Evolutionary conservation across 2,888 invertebrate genomes (phyloP).

Genomic region (Strigamia transsilvanica): DNA sequence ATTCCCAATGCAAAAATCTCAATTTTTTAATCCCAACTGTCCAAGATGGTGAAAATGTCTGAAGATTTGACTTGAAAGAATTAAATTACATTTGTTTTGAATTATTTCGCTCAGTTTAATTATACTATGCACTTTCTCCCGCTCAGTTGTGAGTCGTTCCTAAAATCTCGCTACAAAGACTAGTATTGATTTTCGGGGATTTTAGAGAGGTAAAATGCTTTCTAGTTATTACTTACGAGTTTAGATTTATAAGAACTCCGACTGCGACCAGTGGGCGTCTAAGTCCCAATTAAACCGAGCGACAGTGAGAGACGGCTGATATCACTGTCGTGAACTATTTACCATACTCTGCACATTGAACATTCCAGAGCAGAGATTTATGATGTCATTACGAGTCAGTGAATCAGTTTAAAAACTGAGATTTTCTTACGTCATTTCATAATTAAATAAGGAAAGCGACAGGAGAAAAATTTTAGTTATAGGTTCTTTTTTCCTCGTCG

Average conservation of each 20-base stretch:
- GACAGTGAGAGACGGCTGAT: slow-evolving; percentile 25
- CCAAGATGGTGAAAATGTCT: too few relatives aligned
- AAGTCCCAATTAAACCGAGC: slow-evolving; percentile 7
- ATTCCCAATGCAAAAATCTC: too few relatives aligned
- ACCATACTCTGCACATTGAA: slow-evolving; percentile 26
- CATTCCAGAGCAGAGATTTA: slow-evolving; percentile 1
- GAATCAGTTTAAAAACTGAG: not conserved
- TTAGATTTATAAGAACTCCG: slow-evolving; percentile 5
- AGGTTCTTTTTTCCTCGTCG: not conserved
- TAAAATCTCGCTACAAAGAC: slow-evolving; percentile 20
- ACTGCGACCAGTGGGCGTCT: not conserved
- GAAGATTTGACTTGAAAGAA: too few relatives aligned
- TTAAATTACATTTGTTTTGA: not conserved
- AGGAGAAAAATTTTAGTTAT: not conserved
- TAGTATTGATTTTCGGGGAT: not conserved
- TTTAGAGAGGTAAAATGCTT: not conserved
- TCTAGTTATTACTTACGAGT: not conserved
- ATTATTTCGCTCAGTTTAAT: not conserved
- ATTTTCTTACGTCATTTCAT: slow-evolving; percentile 1
- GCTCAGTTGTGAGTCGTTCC: slow-evolving; percentile 7
- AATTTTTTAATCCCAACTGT: too few relatives aligned
- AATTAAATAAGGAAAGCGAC: not conserved
- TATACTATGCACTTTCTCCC: slow-evolving; percentile 4
- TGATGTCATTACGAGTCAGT: not conserved
- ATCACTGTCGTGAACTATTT: slow-evolving; percentile 5